Base-by-base conservation (phyloP, 2,888 invertebrate species). In the Temnothorax ravouxi region DNA sequence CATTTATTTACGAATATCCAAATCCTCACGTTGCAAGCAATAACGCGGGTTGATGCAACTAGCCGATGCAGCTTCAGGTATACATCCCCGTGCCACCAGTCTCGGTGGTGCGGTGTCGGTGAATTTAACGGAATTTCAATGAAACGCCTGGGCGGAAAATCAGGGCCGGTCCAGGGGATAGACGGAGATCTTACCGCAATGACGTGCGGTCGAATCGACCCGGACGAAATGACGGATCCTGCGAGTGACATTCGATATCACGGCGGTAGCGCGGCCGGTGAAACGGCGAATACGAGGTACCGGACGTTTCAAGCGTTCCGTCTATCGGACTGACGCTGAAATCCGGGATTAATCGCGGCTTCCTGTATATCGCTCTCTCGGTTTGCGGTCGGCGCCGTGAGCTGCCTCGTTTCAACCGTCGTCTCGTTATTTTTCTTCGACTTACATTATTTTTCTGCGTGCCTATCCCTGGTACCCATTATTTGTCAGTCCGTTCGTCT, bases 161-260 rank as follows among this genome's bases (percentile, higher is more conserved):
- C 93, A 93, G 93, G 92, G 91, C 89, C 90, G 91, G 92, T 87
- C 87, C 88, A 88, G 87, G 88, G 90, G 90, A 90, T 86, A 91
- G 88, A 86, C 85, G 85, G 88, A 88, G 94, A 93, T 94, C 94
- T 95, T 94, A 94, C 95, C 95, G 94, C 94, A 94, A 94, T 94
- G 94, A 94, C 94, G 92, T 94, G 94, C 91, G 94, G 94, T 95
- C 94, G 93, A 94, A 94, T 94, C 93, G 92, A 90, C 91, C 93
- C 92, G 93, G 86, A 95, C 92, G 93, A 93, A 94, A 94, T 94
- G 94, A 95, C 94, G 93, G 94, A 94, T 94, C 91, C 94, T 94
- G 95, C 93, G 90, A 94, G 93, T 95, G 95, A 94, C 95, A 94
- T 94, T 93, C 94, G 93, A 95, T 94, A 94, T 94, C 91, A 93